Evolutionary conservation across 2,797 vertebrate species (phyloP).

Genomic region (Pantherophis vulpinus): DNA sequence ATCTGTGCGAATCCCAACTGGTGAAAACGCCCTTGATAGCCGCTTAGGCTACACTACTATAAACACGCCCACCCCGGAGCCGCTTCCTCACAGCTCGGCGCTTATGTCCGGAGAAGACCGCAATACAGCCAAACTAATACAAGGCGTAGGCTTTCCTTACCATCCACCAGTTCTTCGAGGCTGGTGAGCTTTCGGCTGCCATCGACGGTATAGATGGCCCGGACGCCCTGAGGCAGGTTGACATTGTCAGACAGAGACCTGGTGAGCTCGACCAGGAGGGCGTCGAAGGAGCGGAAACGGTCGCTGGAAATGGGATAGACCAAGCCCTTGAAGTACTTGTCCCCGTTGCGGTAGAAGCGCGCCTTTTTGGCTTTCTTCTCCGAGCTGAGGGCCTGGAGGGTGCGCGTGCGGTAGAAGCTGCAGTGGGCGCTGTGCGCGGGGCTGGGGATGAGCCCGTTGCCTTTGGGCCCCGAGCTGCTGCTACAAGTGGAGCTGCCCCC

Average conservation of each 20-base stretch:
- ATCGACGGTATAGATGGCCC: slow-evolving; percentile 87
- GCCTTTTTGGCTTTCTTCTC: slow-evolving; percentile 94
- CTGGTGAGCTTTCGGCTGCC: slow-evolving; percentile 85
- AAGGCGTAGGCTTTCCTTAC: slow-evolving; percentile 69
- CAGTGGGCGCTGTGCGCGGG: slow-evolving; percentile 98
- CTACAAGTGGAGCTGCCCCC: slow-evolving; percentile 70
- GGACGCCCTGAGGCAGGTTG: slow-evolving; percentile 93
- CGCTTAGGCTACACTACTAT: neutral
- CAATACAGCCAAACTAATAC: neutral
- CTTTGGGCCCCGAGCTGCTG: slow-evolving; percentile 74
- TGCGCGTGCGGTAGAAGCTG: slow-evolving; percentile 95
- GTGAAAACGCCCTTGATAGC: neutral
- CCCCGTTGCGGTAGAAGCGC: slow-evolving; percentile 95
- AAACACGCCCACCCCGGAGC: neutral
- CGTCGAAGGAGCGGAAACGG: slow-evolving; percentile 93
- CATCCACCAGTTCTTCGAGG: slow-evolving; percentile 90
- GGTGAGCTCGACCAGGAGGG: slow-evolving; percentile 92
- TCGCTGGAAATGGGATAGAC: slow-evolving; percentile 92
- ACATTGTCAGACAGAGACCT: slow-evolving; percentile 93
- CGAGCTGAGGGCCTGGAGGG: slow-evolving; percentile 91
- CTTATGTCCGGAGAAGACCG: neutral
- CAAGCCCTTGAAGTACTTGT: slow-evolving; percentile 95
- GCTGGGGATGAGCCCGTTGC: slow-evolving; percentile 87
- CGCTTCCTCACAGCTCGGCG: neutral
- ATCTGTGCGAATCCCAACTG: neutral